These are phyloP conservation scores for Phrynosoma platyrhinos DNA, from an alignment of 2,113 vertebrate species.

Conservation along the genomic window DNA sequence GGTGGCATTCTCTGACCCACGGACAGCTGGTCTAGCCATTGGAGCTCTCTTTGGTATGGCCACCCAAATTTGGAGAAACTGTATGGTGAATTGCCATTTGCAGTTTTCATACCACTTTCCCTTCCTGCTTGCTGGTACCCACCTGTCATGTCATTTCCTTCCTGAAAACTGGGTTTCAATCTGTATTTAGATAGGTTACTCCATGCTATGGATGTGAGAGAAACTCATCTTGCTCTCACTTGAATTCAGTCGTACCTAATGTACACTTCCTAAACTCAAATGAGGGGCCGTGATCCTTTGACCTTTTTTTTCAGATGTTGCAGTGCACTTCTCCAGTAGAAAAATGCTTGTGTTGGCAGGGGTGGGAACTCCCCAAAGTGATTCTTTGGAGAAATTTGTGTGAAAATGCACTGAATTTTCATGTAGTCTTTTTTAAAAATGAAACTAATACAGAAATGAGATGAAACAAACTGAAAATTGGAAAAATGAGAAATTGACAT, in stretches of 20 bases:
- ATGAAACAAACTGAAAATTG: background rate
- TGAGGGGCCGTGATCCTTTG: too few relatives aligned
- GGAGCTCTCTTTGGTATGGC: conserved; percentile 91
- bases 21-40: conserved; percentile 90
- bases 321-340: background rate
- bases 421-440: too few relatives aligned
- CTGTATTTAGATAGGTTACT: background rate
- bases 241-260: background rate
- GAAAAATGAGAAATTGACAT: background rate
- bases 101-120: too few relatives aligned
- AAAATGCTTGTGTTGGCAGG: background rate
- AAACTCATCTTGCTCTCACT: background rate
- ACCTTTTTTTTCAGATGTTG: too few relatives aligned
- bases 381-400: background rate
- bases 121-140: background rate
- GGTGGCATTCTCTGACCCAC: conserved; percentile 90
- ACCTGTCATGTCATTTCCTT: background rate
- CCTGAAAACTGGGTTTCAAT: too few relatives aligned
- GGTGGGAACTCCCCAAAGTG: background rate
- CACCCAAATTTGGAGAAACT: too few relatives aligned
- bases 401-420: background rate
- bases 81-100: background rate
- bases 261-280: background rate
- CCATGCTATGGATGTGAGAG: background rate
- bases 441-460: background rate